Base-by-base conservation (phyloP, 1,140 invertebrate genomes). In the Parapsyche elsis region DNA sequence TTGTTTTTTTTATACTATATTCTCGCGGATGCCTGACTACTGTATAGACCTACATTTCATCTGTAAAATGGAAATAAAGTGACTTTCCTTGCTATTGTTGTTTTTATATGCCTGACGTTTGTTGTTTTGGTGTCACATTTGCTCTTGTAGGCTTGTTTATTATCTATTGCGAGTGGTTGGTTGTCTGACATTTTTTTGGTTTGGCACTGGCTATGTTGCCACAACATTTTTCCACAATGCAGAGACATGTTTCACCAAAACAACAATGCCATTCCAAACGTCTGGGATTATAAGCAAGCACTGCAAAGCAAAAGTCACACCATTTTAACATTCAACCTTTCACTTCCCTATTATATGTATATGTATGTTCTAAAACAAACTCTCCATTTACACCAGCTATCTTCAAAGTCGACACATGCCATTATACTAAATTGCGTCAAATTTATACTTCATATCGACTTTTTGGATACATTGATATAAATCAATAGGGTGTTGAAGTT, bases 41-140 rank as follows among this genome's bases (percentile, higher is more conserved):
- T 64, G 59, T 64, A 77, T 64, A 77, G 30, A 77, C 16, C 10
- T 64, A 59, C 46, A 77, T 77, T 77, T 77, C 57, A 64, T 45
- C 30, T 82, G 70, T 78, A 82, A 82, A 80, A 78, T 84, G 83
- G 80, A 82, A 84, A 84, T 82, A 84, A 84, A 84, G 81, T 82
- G 81, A 82, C 79, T 84, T 84, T 82, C 80, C 81, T 81, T 85
- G 83, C 81, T 79, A 79, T 78, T 78, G 83, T 87, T 85, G 85
- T 88, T 84, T 89, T 87, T 88, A 88, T 88, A 87, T 89, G 86
- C 87, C 88, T 88, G 88, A 89, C 88, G 88, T 88, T 87, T 86
- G 86, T 86, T 86, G 87, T 87, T 86, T 87, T 86, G 88, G 88
- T 87, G 87, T 87, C 87, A 87, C 87, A 86, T 86, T 83, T 81